A percentile compares a stretch with the other conserved stretches of the same genome.
Conservation (phyloP, 2,797 vertebrate genomes). For the Myiotriccus ornatus region DNA sequence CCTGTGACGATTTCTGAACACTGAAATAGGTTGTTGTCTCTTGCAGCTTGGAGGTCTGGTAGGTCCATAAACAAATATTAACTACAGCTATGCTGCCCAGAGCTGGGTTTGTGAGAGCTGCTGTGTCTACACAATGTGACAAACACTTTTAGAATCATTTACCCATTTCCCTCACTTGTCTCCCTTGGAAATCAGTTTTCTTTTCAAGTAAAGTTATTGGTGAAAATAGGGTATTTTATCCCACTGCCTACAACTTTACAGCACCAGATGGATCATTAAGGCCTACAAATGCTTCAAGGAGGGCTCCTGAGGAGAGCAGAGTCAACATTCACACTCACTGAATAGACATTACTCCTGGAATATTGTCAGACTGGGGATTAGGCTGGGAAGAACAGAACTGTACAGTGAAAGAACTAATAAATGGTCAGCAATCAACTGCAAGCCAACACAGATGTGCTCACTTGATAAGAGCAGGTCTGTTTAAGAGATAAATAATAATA, state of each 20-base stretch:
- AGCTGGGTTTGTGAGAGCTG: background rate
- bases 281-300: background rate
- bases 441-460: background rate
- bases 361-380: background rate
- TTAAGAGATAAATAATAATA: background rate
- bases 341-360: background rate
- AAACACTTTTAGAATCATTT: background rate
- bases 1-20: background rate
- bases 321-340: background rate
- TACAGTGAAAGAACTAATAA: background rate
- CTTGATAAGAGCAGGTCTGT: background rate
- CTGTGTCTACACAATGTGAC: background rate
- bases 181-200: background rate
- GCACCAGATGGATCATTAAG: background rate
- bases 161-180: background rate
- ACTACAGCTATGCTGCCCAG: background rate
- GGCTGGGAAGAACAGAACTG: background rate
- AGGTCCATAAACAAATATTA: background rate
- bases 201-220: background rate
- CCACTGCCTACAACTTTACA: background rate
- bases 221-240: conserved; percentile 17
- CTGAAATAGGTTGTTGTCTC: background rate
- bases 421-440: background rate
- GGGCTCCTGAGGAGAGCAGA: background rate
- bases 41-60: background rate